Evolutionary conservation across 2,888 invertebrate species (phyloP).

Genomic region (Opisthograptis luteolata): DNA sequence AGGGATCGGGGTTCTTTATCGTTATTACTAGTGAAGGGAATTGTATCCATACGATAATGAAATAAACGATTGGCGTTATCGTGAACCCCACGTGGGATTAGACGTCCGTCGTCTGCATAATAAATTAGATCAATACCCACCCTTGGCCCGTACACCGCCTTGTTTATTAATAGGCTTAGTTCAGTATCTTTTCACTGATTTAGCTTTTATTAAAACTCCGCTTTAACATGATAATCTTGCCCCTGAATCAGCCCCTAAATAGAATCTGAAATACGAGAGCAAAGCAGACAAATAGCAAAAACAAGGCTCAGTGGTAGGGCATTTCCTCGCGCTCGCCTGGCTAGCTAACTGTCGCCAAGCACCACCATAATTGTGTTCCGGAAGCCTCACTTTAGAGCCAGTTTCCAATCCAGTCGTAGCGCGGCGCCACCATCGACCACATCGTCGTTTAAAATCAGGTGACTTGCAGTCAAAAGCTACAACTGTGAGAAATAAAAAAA

Average conservation of each 20-base stretch:
- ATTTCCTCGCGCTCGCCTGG: too few species aligned
- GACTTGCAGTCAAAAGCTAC: neutral
- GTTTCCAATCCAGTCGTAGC: too few species aligned
- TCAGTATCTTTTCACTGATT: slow-evolving; percentile 5
- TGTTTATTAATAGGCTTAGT: slow-evolving; percentile 46
- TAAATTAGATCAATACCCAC: slow-evolving; percentile 59
- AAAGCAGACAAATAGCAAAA: too few species aligned
- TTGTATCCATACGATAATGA: slow-evolving; percentile 53
- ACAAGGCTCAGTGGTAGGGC: too few species aligned
- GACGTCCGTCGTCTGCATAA: slow-evolving; percentile 57
- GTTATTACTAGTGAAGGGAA: slow-evolving; percentile 39
- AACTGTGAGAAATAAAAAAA: neutral
- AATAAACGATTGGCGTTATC: slow-evolving; percentile 55
- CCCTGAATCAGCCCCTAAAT: neutral
- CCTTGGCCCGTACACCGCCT: slow-evolving; percentile 40
- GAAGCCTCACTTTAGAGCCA: too few species aligned
- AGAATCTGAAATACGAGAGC: neutral
- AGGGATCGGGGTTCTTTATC: slow-evolving; percentile 10
- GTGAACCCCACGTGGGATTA: slow-evolving; percentile 49
- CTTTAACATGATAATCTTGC: neutral
- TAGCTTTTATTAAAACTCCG: slow-evolving; percentile 14
- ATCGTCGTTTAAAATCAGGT: too few species aligned
- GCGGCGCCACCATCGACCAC: too few species aligned
- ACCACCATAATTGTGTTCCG: too few species aligned
- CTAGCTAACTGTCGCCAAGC: too few species aligned